Evolutionary conservation across 2,797 vertebrate genomes (phyloP).

Genomic region (Chelidonichthys spinosus): DNA sequence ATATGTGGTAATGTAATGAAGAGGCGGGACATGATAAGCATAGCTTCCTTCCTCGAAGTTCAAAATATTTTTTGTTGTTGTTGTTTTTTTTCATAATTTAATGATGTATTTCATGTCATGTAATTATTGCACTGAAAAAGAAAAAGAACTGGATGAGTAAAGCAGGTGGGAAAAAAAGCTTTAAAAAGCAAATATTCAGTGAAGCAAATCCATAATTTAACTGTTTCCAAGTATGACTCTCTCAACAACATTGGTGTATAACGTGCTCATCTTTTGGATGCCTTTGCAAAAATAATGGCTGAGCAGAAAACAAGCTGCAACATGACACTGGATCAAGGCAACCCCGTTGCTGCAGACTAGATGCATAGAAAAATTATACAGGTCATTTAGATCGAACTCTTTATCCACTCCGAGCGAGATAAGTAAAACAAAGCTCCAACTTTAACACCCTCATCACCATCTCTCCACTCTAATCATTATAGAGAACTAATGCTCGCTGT

Average conservation of each 20-base stretch:
- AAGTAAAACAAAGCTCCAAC: slow-evolving; percentile 20
- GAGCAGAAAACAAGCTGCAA: not conserved
- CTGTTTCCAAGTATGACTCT: slow-evolving; percentile 27
- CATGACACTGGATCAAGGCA: slow-evolving; percentile 20
- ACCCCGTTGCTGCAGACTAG: slow-evolving; percentile 3
- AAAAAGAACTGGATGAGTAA: not conserved
- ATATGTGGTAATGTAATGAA: too few species aligned
- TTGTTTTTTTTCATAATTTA: too few species aligned
- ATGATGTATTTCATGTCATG: too few species aligned
- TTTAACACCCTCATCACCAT: slow-evolving; percentile 21
- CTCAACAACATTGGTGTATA: slow-evolving; percentile 21
- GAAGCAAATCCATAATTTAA: slow-evolving; percentile 43
- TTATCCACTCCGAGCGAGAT: not conserved
- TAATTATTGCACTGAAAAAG: too few species aligned
- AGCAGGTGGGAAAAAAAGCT: slow-evolving; percentile 15
- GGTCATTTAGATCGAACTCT: slow-evolving; percentile 10
- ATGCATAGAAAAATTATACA: slow-evolving; percentile 21
- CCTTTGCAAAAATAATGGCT: slow-evolving; percentile 22
- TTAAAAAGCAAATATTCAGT: slow-evolving; percentile 23
- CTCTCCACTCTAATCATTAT: slow-evolving; percentile 8
- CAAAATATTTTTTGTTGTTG: too few species aligned
- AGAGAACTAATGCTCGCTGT: slow-evolving; percentile 19
- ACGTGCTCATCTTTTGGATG: slow-evolving; percentile 42
- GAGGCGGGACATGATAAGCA: too few species aligned
- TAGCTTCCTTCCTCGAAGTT: too few species aligned